A percentile compares a stretch with the other conserved stretches of the same genome.
Conservation (phyloP, 2,888 invertebrate species). For the Glaucopsyche alexis region DNA sequence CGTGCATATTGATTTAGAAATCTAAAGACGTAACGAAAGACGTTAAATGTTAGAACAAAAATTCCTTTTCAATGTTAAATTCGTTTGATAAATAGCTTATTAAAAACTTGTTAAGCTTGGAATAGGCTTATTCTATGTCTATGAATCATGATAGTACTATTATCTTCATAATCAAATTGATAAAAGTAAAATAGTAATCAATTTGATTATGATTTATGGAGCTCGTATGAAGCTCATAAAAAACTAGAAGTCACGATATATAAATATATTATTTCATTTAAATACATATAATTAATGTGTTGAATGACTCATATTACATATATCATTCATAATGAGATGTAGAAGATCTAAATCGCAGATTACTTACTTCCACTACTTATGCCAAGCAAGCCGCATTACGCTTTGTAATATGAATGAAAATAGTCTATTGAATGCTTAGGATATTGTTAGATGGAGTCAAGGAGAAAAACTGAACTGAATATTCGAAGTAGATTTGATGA, state of each 20-base stretch:
- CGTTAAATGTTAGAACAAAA: too few species aligned
- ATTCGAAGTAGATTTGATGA: background rate
- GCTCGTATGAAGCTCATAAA: too few species aligned
- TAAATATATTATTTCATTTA: background rate
- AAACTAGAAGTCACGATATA: background rate
- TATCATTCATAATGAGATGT: background rate
- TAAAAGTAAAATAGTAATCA: too few species aligned
- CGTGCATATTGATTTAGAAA: too few species aligned
- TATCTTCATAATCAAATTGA: too few species aligned
- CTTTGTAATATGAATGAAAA: slow-evolving; percentile 16
- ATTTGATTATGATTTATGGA: too few species aligned
- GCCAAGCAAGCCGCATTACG: background rate
- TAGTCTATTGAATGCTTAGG: slow-evolving; percentile 19
- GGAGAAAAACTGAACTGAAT: slow-evolving; percentile 24
- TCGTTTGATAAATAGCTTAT: too few species aligned
- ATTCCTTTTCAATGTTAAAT: too few species aligned
- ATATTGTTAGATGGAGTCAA: slow-evolving; percentile 23
- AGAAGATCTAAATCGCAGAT: background rate
- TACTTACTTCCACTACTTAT: background rate
- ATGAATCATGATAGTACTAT: too few species aligned
- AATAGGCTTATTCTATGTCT: too few species aligned
- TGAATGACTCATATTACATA: background rate
- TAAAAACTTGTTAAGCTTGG: too few species aligned
- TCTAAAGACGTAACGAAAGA: too few species aligned
- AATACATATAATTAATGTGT: background rate